These are phyloP conservation scores for Myxocyprinus asiaticus DNA, from an alignment of 2,113 vertebrate genomes.

Conservation along the genomic window DNA sequence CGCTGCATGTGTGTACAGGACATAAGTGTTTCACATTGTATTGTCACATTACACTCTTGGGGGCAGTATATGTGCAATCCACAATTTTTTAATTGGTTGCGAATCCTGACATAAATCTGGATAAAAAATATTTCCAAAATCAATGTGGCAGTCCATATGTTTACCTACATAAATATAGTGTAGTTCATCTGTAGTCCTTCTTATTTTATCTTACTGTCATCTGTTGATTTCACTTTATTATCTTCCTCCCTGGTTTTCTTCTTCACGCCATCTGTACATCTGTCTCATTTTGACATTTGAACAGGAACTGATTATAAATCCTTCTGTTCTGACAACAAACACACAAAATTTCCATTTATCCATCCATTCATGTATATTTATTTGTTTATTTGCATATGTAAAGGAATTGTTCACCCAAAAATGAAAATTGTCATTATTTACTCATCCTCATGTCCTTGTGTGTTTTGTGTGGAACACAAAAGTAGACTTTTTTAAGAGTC, in stretches of 20 bases:
- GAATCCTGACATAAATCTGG: neutral
- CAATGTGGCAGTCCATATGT: slow-evolving; percentile 31
- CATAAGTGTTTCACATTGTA: too few species aligned
- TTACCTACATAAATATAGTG: slow-evolving; percentile 17
- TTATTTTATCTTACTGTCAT: slow-evolving; percentile 33
- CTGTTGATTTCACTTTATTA: slow-evolving; percentile 30
- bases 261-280: slow-evolving; percentile 33
- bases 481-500: too few species aligned
- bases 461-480: too few species aligned
- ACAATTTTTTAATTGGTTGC: neutral
- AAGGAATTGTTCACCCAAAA: too few species aligned
- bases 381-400: too few species aligned
- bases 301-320: slow-evolving; percentile 23
- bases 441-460: too few species aligned
- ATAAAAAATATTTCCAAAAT: slow-evolving; percentile 30
- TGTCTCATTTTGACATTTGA: slow-evolving; percentile 28
- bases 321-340: slow-evolving; percentile 14
- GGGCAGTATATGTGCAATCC: neutral
- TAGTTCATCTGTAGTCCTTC: slow-evolving; percentile 15
- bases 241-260: slow-evolving; percentile 9
- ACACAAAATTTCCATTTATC: slow-evolving; percentile 1
- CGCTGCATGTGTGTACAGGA: too few species aligned
- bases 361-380: neutral
- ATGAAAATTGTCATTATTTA: too few species aligned
- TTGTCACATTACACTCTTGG: too few species aligned